Percentiles rank a stretch among this genome's conserved stretches.
Evolutionary conservation across 2,888 invertebrate species (phyloP).

Genomic region (Tillus elongatus): DNA sequence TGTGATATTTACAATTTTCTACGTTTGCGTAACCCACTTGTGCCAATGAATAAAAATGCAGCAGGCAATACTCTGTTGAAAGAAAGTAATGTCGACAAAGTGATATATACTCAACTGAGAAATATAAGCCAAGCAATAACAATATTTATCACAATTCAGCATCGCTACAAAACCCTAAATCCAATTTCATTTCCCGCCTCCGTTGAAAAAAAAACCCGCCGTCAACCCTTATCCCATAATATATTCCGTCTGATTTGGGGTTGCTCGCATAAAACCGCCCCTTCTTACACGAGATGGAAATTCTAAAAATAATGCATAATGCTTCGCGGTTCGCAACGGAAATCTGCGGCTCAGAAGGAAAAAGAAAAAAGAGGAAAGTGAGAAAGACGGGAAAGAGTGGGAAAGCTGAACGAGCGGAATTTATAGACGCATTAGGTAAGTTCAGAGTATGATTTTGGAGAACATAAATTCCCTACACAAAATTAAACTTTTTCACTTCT

Average conservation of each 20-base stretch:
- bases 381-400: constrained; percentile 18
- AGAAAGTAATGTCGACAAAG: too few relatives aligned
- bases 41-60: too few relatives aligned
- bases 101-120: too few relatives aligned
- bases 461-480: constrained; percentile 30
- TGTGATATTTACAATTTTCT: too few relatives aligned
- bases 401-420: constrained; percentile 28
- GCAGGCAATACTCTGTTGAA: too few relatives aligned
- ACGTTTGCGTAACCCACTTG: too few relatives aligned
- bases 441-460: constrained; percentile 31
- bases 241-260: constrained; percentile 31
- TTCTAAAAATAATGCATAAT: constrained; percentile 29
- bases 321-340: constrained; percentile 20
- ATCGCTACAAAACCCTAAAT: constrained; percentile 20
- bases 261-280: constrained; percentile 22
- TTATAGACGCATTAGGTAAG: constrained; percentile 32
- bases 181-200: constrained; percentile 23
- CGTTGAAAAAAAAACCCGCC: constrained; percentile 16
- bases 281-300: constrained; percentile 26
- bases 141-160: constrained; percentile 20
- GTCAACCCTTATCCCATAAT: constrained; percentile 30
- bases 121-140: too few relatives aligned
- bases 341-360: constrained; percentile 16
- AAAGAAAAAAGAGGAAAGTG: background rate
- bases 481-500: constrained; percentile 35